Conservation (phyloP, 2,113 vertebrate species). For the Willisornis vidua region DNA sequence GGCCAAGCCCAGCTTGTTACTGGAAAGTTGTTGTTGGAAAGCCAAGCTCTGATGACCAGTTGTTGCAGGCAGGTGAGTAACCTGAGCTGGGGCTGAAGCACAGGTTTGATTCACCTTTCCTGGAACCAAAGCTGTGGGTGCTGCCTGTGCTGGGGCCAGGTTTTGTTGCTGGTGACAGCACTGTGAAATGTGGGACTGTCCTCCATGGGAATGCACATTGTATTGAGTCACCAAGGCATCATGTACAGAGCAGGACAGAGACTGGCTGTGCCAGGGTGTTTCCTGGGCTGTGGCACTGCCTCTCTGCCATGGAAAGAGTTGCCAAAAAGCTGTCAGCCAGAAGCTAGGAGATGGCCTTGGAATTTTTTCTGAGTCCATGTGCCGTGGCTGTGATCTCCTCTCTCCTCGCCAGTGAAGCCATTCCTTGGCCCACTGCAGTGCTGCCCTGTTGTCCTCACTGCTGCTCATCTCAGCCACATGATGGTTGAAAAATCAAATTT, state of each 20-base stretch:
- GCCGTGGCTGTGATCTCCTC: not conserved
- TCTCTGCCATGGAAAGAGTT: not conserved
- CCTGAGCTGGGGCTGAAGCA: not conserved
- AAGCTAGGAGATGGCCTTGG: not conserved
- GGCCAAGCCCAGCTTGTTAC: not conserved
- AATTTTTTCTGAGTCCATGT: not conserved
- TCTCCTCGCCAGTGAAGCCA: not conserved
- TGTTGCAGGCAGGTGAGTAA: not conserved
- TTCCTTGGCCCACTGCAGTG: not conserved
- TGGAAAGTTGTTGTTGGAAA: conserved; percentile 30
- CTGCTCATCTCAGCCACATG: not conserved
- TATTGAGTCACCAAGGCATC: not conserved
- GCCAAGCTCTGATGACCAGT: not conserved
- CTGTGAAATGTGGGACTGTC: not conserved
- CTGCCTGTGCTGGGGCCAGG: not conserved
- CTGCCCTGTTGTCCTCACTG: not conserved
- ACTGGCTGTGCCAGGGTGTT: not conserved
- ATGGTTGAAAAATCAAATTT: not conserved
- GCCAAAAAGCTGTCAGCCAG: not conserved
- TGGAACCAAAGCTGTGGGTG: not conserved
- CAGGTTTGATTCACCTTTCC: not conserved
- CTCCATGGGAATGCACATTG: accelerated
- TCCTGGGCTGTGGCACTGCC: not conserved
- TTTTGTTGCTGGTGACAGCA: not conserved
- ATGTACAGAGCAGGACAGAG: accelerated